These are phyloP conservation scores for Poeciliopsis prolifica DNA, from an alignment of 2,113 vertebrate genomes.

Conservation along the genomic window DNA sequence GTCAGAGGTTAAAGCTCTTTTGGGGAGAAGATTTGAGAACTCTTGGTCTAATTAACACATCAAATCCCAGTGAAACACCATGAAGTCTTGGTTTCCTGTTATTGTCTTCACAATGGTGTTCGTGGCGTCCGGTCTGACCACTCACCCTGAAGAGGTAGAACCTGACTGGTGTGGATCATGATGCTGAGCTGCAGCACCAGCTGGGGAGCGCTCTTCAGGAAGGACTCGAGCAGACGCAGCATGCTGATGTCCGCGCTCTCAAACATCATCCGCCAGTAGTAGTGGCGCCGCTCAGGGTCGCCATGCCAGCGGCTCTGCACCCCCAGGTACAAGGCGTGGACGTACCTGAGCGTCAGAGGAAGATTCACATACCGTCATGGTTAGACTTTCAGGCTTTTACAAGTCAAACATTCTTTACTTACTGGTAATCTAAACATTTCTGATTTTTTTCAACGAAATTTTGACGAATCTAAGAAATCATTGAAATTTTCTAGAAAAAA, in stretches of 20 bases:
- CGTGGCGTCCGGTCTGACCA: slow-evolving; percentile 14
- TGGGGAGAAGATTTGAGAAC: no score
- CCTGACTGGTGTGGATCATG: slow-evolving; percentile 84
- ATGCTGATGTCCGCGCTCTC: slow-evolving; percentile 97
- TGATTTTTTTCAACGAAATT: no score
- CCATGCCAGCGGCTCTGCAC: slow-evolving; percentile 95
- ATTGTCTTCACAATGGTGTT: background rate
- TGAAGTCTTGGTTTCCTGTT: background rate
- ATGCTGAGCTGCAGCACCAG: slow-evolving; percentile 98
- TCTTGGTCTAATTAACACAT: background rate
- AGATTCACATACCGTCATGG: slow-evolving; percentile 8
- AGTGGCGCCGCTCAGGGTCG: slow-evolving; percentile 88
- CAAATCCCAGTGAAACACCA: background rate
- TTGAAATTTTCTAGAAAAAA: no score
- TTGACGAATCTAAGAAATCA: no score
- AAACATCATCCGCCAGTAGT: slow-evolving; percentile 96
- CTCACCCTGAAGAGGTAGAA: slow-evolving; percentile 91
- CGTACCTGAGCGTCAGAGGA: slow-evolving; percentile 81
- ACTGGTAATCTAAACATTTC: no score
- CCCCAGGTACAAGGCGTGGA: slow-evolving; percentile 93
- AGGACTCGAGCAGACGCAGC: slow-evolving; percentile 95
- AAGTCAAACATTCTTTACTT: no score
- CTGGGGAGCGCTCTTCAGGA: slow-evolving; percentile 98
- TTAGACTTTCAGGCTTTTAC: background rate
- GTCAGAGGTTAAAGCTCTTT: no score